These are phyloP conservation scores for Andrena haemorrhoa DNA, from an alignment of 2,888 invertebrate genomes.

Conservation along the genomic window DNA sequence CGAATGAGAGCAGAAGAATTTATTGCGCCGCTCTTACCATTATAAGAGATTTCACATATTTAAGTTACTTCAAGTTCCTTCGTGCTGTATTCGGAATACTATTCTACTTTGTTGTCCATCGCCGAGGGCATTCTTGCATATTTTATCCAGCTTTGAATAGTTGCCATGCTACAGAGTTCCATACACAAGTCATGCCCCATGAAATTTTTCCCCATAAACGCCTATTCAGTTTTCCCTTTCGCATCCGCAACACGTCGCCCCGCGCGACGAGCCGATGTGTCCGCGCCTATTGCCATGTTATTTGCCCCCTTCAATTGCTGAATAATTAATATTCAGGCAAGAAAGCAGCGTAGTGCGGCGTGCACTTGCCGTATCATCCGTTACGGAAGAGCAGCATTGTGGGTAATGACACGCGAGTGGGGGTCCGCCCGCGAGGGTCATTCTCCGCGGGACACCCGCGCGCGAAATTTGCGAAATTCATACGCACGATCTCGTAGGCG, in stretches of 20 bases:
- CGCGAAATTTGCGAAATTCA: slow-evolving; percentile 49
- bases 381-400: slow-evolving; percentile 69
- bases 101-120: no score
- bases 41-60: background rate
- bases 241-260: slow-evolving; percentile 35
- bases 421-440: slow-evolving; percentile 48
- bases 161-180: slow-evolving; percentile 35
- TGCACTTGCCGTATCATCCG: slow-evolving; percentile 61
- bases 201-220: background rate
- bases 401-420: slow-evolving; percentile 60
- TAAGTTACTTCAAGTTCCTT: background rate
- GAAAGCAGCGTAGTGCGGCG: slow-evolving; percentile 50
- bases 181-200: background rate
- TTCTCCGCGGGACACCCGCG: slow-evolving; percentile 25
- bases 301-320: slow-evolving; percentile 43
- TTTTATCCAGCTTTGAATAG: slow-evolving; percentile 1
- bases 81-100: no score
- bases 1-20: background rate
- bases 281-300: slow-evolving; percentile 15
- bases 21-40: no score
- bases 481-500: background rate
- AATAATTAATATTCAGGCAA: slow-evolving; percentile 63
- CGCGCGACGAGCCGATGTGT: slow-evolving; percentile 4
- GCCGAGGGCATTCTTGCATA: no score
- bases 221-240: slow-evolving; percentile 2